phyloP scores from a whole-genome alignment of 2,113 vertebrate genomes.

The Colaptes auratus region DNA sequence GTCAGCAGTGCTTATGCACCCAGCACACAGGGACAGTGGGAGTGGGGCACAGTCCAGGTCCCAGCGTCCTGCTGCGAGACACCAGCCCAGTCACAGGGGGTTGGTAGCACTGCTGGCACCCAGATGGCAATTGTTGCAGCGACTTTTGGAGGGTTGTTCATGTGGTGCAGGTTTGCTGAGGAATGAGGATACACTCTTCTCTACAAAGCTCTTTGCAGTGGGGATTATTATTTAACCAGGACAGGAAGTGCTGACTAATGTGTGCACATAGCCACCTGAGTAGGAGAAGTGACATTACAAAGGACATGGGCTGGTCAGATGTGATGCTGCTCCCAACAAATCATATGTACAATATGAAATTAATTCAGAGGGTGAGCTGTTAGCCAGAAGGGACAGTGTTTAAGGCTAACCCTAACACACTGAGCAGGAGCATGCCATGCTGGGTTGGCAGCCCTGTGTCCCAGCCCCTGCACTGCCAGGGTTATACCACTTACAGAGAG shows the following conservation, averaged over 20 bases:
- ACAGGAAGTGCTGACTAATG: neutral
- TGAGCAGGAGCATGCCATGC: neutral
- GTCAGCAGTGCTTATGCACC: neutral
- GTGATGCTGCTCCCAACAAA: neutral
- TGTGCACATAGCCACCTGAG: fast-evolving
- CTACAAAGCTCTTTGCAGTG: fast-evolving
- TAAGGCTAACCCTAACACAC: neutral
- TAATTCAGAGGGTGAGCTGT: neutral
- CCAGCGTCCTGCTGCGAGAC: neutral
- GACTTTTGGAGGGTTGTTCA: neutral
- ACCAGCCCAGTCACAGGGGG: fast-evolving
- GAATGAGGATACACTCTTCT: neutral
- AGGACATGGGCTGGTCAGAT: neutral
- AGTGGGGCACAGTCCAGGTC: neutral
- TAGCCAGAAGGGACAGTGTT: neutral
- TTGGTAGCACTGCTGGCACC: neutral
- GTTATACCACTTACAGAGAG: neutral
- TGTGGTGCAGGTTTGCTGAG: neutral
- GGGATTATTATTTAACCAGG: neutral
- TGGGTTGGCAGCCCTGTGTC: fast-evolving
- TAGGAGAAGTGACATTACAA: neutral
- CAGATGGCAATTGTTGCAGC: neutral
- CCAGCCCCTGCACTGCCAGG: fast-evolving
- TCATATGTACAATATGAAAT: neutral
- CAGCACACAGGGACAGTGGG: neutral